These are phyloP conservation scores for Cryptotermes secundus DNA, from an alignment of 1,140 invertebrate genomes.

Conservation along the genomic window DNA sequence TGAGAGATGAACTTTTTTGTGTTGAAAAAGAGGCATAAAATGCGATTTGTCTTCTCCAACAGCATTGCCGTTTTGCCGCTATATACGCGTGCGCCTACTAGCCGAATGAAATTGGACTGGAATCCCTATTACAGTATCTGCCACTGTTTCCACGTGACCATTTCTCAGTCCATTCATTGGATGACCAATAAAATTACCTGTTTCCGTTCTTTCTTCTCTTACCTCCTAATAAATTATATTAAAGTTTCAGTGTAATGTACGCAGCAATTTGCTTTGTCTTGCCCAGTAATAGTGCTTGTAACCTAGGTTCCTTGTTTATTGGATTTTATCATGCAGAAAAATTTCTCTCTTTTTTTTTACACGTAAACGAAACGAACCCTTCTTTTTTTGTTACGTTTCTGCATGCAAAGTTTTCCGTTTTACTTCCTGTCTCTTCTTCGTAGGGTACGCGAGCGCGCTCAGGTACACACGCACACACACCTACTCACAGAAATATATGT, in stretches of 20 bases:
- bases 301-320: background rate
- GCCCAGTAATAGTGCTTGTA: background rate
- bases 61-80: conserved; percentile 2
- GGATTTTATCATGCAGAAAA: background rate
- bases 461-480: too few relatives aligned
- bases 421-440: background rate
- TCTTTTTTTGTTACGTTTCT: background rate
- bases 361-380: background rate
- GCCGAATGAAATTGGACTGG: conserved; percentile 4
- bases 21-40: background rate
- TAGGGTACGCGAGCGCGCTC: too few relatives aligned
- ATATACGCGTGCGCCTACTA: background rate
- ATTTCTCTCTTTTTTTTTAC: background rate
- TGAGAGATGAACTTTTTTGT: background rate
- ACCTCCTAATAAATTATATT: background rate
- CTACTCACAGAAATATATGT: too few relatives aligned
- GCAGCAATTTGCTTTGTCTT: background rate
- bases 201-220: background rate
- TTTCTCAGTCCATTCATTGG: conserved; percentile 3
- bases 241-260: background rate
- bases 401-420: background rate
- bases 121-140: background rate
- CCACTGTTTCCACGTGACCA: background rate
- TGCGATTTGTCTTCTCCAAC: conserved; percentile 11
- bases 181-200: conserved; percentile 8